These are phyloP conservation scores for Lagenorhynchus albirostris DNA, from an alignment of 2,113 vertebrate genomes.

Conservation along the genomic window DNA sequence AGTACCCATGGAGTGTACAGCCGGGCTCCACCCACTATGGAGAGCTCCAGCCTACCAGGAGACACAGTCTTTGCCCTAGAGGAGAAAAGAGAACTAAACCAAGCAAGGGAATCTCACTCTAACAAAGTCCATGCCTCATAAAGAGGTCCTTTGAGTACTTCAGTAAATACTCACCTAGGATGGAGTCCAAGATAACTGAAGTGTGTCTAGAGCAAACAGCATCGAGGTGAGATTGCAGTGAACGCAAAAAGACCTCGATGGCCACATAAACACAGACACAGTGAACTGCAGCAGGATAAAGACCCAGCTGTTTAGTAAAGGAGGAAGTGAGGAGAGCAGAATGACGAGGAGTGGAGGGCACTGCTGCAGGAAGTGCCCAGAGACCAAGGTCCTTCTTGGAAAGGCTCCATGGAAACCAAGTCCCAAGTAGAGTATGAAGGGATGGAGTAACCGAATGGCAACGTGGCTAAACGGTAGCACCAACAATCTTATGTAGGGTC, in stretches of 20 bases:
- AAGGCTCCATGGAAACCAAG: neutral
- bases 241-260: neutral
- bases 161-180: conserved; percentile 53
- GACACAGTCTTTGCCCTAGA: conserved; percentile 6
- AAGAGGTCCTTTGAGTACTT: conserved; percentile 67
- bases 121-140: conserved; percentile 51
- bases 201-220: conserved; percentile 14
- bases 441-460: neutral
- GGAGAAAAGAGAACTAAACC: conserved; percentile 5
- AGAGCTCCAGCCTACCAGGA: neutral
- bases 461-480: neutral
- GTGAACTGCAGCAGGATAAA: neutral
- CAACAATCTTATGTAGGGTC: neutral
- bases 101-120: conserved; percentile 41
- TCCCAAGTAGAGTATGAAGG: neutral
- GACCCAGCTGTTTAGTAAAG: neutral
- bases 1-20: accelerated
- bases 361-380: neutral
- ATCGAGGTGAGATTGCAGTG: neutral
- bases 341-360: neutral
- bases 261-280: conserved; percentile 8
- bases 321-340: neutral
- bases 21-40: neutral
- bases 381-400: neutral
- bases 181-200: conserved; percentile 49